Percentiles rank a stretch among this genome's conserved stretches.
Evolutionary conservation across 1,140 invertebrate genomes (phyloP).

Genomic region (Samia ricini): DNA sequence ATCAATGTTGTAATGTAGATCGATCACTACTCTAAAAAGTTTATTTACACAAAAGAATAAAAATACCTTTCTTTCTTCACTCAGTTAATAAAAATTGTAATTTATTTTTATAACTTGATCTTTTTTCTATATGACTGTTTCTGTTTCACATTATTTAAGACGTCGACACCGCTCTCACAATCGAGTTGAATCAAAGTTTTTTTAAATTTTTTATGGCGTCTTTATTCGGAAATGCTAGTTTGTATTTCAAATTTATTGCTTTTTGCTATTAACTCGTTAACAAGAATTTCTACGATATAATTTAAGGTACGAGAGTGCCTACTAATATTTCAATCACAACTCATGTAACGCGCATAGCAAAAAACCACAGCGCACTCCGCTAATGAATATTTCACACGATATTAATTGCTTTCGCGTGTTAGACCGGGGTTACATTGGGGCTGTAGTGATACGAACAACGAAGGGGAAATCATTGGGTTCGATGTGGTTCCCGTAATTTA

Average conservation of each 20-base stretch:
- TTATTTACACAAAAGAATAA: not conserved
- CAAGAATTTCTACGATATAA: not conserved
- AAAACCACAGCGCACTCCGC: constrained; percentile 11
- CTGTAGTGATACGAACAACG: not conserved
- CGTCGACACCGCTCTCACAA: too few species aligned
- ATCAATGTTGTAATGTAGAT: constrained; percentile 24
- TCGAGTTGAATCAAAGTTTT: too few species aligned
- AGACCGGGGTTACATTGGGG: not conserved
- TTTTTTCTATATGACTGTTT: too few species aligned
- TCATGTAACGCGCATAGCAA: not conserved
- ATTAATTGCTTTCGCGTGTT: constrained; percentile 22
- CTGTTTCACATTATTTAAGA: too few species aligned
- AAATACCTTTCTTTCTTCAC: not conserved
- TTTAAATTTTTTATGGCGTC: too few species aligned
- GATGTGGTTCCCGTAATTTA: not conserved
- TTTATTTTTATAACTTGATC: too few species aligned
- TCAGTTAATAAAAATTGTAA: too few species aligned
- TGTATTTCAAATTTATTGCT: too few species aligned
- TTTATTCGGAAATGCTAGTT: too few species aligned
- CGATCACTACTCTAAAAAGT: constrained; percentile 8
- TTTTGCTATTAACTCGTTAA: not conserved
- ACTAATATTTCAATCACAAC: constrained; percentile 10
- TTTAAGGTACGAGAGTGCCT: not conserved
- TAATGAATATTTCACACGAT: constrained; percentile 21
- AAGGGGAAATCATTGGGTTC: not conserved